Evolutionary conservation across 2,113 vertebrate species (phyloP).

Genomic region (Phocoena phocoena): DNA sequence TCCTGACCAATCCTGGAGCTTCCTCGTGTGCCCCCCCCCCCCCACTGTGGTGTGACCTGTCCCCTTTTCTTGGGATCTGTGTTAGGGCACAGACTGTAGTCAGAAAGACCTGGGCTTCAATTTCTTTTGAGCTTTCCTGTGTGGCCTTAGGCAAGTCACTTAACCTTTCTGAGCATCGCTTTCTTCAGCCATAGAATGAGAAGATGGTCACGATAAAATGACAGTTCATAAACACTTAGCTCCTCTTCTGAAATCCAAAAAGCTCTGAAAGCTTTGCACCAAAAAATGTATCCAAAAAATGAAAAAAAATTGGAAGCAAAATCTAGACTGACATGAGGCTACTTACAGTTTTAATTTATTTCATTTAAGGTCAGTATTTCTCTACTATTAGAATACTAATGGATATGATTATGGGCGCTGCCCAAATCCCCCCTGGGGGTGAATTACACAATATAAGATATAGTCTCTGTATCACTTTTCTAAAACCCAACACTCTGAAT

Average conservation of each 20-base stretch:
- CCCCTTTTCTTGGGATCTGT: not conserved
- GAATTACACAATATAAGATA: not conserved
- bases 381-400: not conserved
- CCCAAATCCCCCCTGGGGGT: not conserved
- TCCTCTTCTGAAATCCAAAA: not conserved
- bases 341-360: not conserved
- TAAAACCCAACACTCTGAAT: not conserved
- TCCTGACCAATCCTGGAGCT: not conserved
- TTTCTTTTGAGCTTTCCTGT: not conserved
- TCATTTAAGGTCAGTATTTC: not conserved
- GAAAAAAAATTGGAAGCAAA: not conserved
- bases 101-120: not conserved
- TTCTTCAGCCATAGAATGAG: not conserved
- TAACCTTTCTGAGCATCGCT: not conserved
- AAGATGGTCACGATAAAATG: not conserved
- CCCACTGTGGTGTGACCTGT: not conserved
- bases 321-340: not conserved
- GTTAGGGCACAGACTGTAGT: not conserved
- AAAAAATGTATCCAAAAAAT: not conserved
- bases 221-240: not conserved
- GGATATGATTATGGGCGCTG: not conserved
- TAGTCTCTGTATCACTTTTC: not conserved
- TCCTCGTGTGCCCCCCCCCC: rapidly evolving
- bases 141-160: not conserved
- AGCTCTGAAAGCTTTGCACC: not conserved